These are phyloP conservation scores for Rotaria sp. DNA, from an alignment of 2,888 invertebrate genomes.

Conservation along the genomic window DNA sequence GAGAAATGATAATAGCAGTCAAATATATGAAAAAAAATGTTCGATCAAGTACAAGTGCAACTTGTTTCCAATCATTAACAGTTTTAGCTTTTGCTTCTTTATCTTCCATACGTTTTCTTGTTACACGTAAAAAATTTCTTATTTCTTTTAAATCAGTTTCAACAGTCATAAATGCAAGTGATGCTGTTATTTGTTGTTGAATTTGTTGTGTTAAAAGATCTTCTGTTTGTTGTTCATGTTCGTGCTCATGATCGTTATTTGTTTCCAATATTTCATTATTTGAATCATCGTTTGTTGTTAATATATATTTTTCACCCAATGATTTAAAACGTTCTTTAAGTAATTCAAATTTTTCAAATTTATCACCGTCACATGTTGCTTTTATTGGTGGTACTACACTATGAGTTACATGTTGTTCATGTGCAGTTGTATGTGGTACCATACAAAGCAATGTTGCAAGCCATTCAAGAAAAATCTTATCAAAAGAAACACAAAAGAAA, in stretches of 20 bases:
- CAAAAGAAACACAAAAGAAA: neutral
- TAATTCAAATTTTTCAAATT: constrained; percentile 40
- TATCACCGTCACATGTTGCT: constrained; percentile 31
- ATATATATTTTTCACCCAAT: constrained; percentile 28
- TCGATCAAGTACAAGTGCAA: constrained; percentile 39
- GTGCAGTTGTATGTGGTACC: constrained; percentile 25
- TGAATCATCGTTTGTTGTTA: neutral
- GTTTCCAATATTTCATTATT: neutral
- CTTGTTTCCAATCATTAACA: constrained; percentile 40
- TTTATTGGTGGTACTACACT: neutral
- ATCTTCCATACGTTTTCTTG: constrained; percentile 39
- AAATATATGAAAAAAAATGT: constrained; percentile 39
- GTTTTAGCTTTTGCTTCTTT: constrained; percentile 37
- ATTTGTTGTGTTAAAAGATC: neutral
- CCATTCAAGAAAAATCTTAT: constrained; percentile 37
- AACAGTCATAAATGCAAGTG: constrained; percentile 25
- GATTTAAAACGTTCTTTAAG: constrained; percentile 40
- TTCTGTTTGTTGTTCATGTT: neutral
- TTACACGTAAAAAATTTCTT: constrained; percentile 37
- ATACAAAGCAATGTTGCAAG: constrained; percentile 38
- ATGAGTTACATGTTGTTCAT: neutral
- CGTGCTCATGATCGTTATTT: neutral
- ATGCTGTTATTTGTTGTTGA: neutral
- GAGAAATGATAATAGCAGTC: constrained; percentile 39
- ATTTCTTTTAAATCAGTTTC: constrained; percentile 41